Percentiles rank a stretch among this genome's conserved stretches.
Conservation (phyloP, 2,888 invertebrate species). For the Harpalus rubripes region DNA sequence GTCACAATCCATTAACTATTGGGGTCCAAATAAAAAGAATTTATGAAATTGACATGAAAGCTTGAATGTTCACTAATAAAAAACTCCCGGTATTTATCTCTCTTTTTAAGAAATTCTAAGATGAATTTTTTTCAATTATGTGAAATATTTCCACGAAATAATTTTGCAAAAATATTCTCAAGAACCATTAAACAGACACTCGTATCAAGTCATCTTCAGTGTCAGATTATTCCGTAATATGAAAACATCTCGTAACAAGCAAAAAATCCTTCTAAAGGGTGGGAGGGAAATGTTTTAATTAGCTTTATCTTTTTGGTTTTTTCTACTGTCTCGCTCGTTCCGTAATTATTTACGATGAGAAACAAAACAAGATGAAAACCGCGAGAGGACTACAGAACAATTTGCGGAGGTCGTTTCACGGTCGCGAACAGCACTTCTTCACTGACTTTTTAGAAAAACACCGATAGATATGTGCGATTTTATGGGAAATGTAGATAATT, state of each 20-base stretch:
- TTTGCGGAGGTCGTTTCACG: slow-evolving; percentile 44
- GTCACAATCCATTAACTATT: too few relatives aligned
- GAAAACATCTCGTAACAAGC: neutral
- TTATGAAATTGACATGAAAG: too few relatives aligned
- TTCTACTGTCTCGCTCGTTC: slow-evolving; percentile 15
- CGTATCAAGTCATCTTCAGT: neutral
- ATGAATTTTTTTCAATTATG: too few relatives aligned
- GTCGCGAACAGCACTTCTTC: slow-evolving; percentile 11
- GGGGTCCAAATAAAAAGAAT: too few relatives aligned
- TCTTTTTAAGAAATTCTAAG: too few relatives aligned
- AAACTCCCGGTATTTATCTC: too few relatives aligned
- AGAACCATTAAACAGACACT: too few relatives aligned
- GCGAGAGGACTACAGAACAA: slow-evolving; percentile 11
- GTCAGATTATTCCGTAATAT: neutral
- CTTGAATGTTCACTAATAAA: too few relatives aligned
- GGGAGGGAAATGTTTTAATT: neutral
- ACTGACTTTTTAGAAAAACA: neutral
- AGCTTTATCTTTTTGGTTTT: neutral
- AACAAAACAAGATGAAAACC: slow-evolving; percentile 39
- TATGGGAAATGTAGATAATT: slow-evolving; percentile 15
- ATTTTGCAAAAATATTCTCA: too few relatives aligned
- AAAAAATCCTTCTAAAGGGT: neutral
- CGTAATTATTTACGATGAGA: slow-evolving; percentile 63
- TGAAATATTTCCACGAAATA: too few relatives aligned
- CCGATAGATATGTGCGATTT: neutral